Evolutionary conservation across 2,797 vertebrate genomes (phyloP).

Genomic region (Muscicapa striata): DNA sequence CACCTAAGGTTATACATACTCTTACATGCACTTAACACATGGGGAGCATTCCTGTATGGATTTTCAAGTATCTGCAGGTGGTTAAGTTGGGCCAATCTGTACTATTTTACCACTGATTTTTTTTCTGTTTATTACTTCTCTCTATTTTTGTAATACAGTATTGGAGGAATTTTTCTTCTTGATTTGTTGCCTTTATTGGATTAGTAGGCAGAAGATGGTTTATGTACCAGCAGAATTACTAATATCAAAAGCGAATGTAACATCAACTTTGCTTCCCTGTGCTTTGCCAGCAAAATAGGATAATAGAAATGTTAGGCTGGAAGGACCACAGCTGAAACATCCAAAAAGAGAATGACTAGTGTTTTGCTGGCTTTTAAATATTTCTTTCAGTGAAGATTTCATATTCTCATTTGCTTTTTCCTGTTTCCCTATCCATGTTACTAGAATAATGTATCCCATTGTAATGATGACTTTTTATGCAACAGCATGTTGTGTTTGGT

Average conservation of each 20-base stretch:
- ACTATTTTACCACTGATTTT: neutral
- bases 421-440: neutral
- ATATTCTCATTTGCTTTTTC: neutral
- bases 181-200: neutral
- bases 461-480: neutral
- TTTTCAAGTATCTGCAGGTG: neutral
- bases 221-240: neutral
- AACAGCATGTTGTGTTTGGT: neutral
- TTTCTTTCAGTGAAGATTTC: neutral
- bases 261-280: neutral
- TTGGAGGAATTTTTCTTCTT: conserved; percentile 17
- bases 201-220: neutral
- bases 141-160: neutral
- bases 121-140: neutral
- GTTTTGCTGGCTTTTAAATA: neutral
- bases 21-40: rapidly evolving
- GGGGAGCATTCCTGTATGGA: neutral
- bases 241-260: neutral
- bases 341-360: neutral
- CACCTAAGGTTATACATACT: neutral
- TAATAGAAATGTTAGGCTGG: neutral
- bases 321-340: neutral
- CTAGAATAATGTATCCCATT: neutral
- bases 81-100: neutral
- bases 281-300: neutral